Conservation (phyloP, 2,888 invertebrate genomes). For the Deladenus siricidicola region DNA sequence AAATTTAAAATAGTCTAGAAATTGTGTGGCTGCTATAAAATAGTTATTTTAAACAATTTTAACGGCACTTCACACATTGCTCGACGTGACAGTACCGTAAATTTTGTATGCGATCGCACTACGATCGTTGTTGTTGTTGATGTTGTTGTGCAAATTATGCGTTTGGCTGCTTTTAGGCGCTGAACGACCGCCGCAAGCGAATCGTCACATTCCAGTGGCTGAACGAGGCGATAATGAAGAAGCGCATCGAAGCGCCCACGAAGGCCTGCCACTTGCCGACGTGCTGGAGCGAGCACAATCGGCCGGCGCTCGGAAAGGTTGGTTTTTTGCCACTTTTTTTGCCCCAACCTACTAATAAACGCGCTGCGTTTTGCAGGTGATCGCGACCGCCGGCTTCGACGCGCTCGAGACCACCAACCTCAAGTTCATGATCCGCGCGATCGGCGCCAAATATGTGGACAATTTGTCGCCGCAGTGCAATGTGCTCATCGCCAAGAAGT, state of each 20-base stretch:
- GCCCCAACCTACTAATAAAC: conserved; percentile 1
- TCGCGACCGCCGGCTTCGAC: conserved; percentile 79
- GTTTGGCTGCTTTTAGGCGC: conserved; percentile 12
- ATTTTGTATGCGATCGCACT: too few relatives aligned
- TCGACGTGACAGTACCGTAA: too few relatives aligned
- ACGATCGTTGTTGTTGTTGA: too few relatives aligned
- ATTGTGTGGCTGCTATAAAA: too few relatives aligned
- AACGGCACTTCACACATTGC: too few relatives aligned
- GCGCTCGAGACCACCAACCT: conserved; percentile 74
- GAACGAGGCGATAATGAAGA: conserved; percentile 76
- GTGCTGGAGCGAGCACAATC: conserved; percentile 43
- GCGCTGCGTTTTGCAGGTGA: conserved; percentile 58
- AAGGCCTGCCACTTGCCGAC: conserved; percentile 80
- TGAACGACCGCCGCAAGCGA: conserved; percentile 36
- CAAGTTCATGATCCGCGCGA: conserved; percentile 72
- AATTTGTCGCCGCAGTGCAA: conserved; percentile 59
- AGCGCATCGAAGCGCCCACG: conserved; percentile 83
- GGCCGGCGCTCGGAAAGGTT: conserved; percentile 57
- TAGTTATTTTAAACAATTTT: too few relatives aligned
- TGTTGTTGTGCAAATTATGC: too few relatives aligned
- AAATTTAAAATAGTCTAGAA: too few relatives aligned
- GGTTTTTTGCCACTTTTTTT: conserved; percentile 7
- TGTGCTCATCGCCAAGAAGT: conserved; percentile 59
- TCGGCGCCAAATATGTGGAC: conserved; percentile 73
- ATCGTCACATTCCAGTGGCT: conserved; percentile 81